Evolutionary conservation across 1,140 invertebrate species (phyloP).

Genomic region (Ostrea edulis): DNA sequence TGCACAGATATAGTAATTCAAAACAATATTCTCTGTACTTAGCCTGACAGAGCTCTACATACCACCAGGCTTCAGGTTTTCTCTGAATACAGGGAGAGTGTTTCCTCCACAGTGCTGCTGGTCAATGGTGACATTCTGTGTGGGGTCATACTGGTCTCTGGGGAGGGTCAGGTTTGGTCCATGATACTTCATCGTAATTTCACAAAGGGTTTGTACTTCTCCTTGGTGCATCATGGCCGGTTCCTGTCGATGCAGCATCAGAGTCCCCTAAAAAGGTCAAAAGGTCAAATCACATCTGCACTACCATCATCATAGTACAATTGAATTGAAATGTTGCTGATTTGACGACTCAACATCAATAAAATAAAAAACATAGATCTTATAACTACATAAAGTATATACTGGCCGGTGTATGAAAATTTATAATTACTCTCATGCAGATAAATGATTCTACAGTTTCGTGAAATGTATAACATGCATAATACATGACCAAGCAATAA

Average conservation of each 20-base stretch:
- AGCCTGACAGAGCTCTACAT: constrained; percentile 18
- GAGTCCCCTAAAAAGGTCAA: constrained; percentile 50
- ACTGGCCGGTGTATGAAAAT: too few species aligned
- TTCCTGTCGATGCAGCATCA: constrained; percentile 68
- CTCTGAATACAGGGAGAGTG: constrained; percentile 77
- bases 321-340: too few species aligned
- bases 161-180: constrained; percentile 73
- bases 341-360: too few species aligned
- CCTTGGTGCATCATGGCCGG: constrained; percentile 70
- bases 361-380: too few species aligned
- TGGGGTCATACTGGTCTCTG: constrained; percentile 70
- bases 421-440: too few species aligned
- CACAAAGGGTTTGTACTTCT: constrained; percentile 70
- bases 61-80: constrained; percentile 73
- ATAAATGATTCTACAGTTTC: too few species aligned
- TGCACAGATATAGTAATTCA: too few species aligned
- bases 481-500: too few species aligned
- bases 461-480: too few species aligned
- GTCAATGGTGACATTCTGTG: constrained; percentile 76
- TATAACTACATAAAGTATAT: too few species aligned
- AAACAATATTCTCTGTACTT: too few species aligned
- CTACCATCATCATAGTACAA: too few species aligned
- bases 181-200: constrained; percentile 77
- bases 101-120: constrained; percentile 80
- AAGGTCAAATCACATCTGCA: background rate